Evolutionary conservation across 2,113 vertebrate species (phyloP), one percentile per base, ranked within the genome.

Genomic region (Dascyllus trimaculatus): DNA sequence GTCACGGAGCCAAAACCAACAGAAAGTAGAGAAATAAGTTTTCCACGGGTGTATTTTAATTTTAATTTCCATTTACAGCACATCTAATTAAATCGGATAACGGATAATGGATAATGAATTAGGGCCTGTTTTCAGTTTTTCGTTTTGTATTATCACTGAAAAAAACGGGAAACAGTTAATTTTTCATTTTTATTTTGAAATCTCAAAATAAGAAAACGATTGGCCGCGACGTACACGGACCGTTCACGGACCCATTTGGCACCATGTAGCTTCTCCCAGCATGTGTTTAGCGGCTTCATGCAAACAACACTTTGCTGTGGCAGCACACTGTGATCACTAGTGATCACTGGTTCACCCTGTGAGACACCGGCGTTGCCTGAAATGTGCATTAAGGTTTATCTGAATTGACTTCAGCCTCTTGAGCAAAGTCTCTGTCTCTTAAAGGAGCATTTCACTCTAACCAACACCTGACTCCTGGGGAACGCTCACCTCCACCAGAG

Each of bases 241-340:
- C n/a, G n/a, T n/a, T n/a, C n/a, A 45, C 22, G 43, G 51, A 19
- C 40, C 14, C 17, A 26, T 63, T 53, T 60, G 52, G 43, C 24
- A 43, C 19, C 17, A 21, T 29, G 18, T 29, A 4, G 38, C 19
- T 35, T 26, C 48, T 63, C 1, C 3, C 19, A 21, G 29, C 15
- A 66, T 67, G 57, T 71, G 56, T 84, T 87, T 84, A 85, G 80
- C 26, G 76, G 80, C 81, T 85, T 72, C 81, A 64, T 86, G 81
- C 79, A n/a, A n/a, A n/a, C n/a, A 76, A 1, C 32, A 76, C 21
- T 0, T 68, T 71, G 62, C 54, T 75, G 38, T 56, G 53, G 63
- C 77, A 45, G 46, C 67, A 64, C 10, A 60, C 69, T 77, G 79
- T 81, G 87, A 88, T 85, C 85, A 35, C 60, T 26, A 59, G 29